Base-by-base conservation (phyloP, 2,888 invertebrate genomes). In the Clunio marinus region DNA sequence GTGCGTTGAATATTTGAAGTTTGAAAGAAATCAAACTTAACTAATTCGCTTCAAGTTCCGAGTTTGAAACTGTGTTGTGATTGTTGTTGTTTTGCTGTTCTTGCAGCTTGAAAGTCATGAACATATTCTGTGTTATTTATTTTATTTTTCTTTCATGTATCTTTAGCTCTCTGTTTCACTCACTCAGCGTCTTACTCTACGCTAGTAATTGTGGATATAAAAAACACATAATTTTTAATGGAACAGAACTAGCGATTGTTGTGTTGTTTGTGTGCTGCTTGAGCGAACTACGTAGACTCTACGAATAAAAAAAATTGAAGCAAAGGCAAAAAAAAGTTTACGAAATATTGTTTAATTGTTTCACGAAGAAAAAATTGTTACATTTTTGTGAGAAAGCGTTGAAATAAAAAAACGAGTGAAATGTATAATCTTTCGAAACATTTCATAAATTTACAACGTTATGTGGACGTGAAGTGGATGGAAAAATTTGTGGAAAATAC, bases 41-140 rank as follows among this genome's bases (percentile, higher is more conserved):
- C 62, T 62, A 41, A 62, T 41, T 62, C 37, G 41, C 41, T 62
- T 62, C 5, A 35, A 62, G 41, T 22, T 57, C 27, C 2, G 8
- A 13, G 57, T 7, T 27, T 2, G 13, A 2, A 27, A 13, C 57
- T 57, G 57, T 22, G 13, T 24, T 25, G 24, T 46, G 22, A n/a
- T 28, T 63, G 62, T 41, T 62, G 41, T 37, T 37, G 27, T 27
- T 25, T 63, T 27, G 46, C 41, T 66, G n/a, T 32, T 66, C 32
- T 66, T 55, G 22, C 46, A 55, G 51, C 66, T 66, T 55, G 45
- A 66, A 55, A 66, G 51, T 66, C 55, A 66, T 66, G 66, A 66
- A 55, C 66, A 45, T 28, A 46, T 25, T 27, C 22, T 63, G 13
- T 66, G 22, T 66, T 66, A 46, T 65, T 65, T 65, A 46, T 46